A percentile compares a stretch with the other conserved stretches of the same genome.
Evolutionary conservation across 2,113 vertebrate species (phyloP).

Genomic region (Hippocampus abdominalis): DNA sequence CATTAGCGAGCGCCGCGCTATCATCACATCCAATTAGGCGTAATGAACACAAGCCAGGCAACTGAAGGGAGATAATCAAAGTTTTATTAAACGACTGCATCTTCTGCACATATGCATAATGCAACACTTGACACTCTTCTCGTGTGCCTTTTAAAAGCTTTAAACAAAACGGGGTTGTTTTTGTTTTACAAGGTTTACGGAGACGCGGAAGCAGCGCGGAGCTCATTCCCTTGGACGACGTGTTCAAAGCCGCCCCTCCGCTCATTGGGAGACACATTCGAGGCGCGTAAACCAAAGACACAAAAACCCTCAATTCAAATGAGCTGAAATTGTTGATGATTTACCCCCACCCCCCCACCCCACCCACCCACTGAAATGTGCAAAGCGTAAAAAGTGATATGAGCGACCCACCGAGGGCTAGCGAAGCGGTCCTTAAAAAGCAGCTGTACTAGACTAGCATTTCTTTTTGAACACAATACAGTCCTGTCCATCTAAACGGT

Average conservation of each 20-base stretch:
- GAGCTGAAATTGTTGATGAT: constrained; percentile 17
- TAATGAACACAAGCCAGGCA: constrained; percentile 65
- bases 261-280: neutral
- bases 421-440: neutral
- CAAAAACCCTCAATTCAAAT: constrained; percentile 2
- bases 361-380: constrained; percentile 30
- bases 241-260: neutral
- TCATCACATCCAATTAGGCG: constrained; percentile 63
- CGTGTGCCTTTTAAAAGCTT: neutral
- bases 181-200: too few relatives aligned
- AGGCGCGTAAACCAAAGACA: constrained; percentile 11
- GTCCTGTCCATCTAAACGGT: constrained; percentile 50
- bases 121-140: neutral
- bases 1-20: constrained; percentile 51
- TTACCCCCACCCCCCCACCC: constrained; percentile 16
- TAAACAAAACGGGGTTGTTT: too few relatives aligned
- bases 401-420: neutral
- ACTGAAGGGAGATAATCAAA: constrained; percentile 46
- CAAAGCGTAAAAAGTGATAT: constrained; percentile 17
- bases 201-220: neutral
- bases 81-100: constrained; percentile 7
- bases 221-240: neutral
- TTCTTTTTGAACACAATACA: constrained; percentile 45
- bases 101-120: neutral
- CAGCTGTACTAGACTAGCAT: neutral